Evolutionary conservation across 92 coral and sea anemone species (phyloP), one percentile per base, ranked within the genome.

Genomic region (Siderastrea radians): DNA sequence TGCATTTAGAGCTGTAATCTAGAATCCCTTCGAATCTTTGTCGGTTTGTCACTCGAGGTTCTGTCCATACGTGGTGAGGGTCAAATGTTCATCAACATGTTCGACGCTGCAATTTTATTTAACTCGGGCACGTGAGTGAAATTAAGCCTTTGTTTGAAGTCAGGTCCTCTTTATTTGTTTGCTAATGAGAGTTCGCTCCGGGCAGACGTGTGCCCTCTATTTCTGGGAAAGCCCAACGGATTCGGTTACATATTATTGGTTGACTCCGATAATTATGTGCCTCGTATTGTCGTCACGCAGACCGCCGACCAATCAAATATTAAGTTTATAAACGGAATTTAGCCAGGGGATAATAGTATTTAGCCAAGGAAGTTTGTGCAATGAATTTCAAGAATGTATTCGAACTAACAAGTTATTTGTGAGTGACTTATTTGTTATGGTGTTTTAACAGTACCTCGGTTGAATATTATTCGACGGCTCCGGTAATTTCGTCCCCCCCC

Each of bases 161-260:
- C 60, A 38, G 55, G 9, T 47, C 59, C 92, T 67, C 68, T 11
- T 53, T 46, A 75, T 26, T 26, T 26, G 38, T 26, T 26, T 26
- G 38, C 38, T 0, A 0, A 26, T 26, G 38, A 26, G 0, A 26
- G n/a, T 26, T 26, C 0, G 38, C 38, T 26, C 38, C 38, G 38
- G 38, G 38, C n/a, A n/a, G 38, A 26, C 0, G 38, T 26, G 64
- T 91, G 91, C 87, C 80, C 10, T 12, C 88, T 90, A 90, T 90
- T 74, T 90, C 89, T 93, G 96, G 96, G 96, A 90, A 86, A 92
- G 87, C 72, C 95, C 95, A 69, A 26, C 44, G 60, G 49, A 57
- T 72, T 7, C 8, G 8, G 77, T 16, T 85, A 85, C 88, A 92
- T 92, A 84, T 83, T 55, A 81, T 44, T 3, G 53, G 66, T 15